Conservation (phyloP, 1,140 invertebrate genomes). For the Daktulosphaira vitifoliae region DNA sequence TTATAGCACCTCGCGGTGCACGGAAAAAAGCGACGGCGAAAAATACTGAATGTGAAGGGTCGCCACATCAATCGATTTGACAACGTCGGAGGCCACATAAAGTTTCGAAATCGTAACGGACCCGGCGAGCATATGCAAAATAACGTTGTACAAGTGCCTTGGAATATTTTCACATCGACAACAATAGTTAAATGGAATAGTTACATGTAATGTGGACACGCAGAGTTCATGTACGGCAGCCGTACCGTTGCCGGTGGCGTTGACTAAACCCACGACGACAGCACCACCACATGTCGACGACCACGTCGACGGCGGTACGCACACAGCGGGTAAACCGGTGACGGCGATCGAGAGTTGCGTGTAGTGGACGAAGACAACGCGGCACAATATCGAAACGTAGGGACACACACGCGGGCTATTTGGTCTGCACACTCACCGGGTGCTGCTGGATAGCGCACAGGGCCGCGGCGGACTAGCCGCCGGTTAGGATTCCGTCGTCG, state of each 20-base stretch:
- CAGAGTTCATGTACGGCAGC: too few species aligned
- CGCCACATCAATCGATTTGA: too few species aligned
- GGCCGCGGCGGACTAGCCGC: constrained; percentile 19
- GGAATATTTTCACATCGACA: too few species aligned
- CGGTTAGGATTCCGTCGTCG: constrained; percentile 32
- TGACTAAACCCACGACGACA: not conserved
- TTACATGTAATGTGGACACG: too few species aligned
- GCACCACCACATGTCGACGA: not conserved
- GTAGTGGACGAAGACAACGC: not conserved
- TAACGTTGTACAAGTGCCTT: too few species aligned
- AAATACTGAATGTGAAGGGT: too few species aligned
- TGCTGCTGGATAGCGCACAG: not conserved
- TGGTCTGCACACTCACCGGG: not conserved
- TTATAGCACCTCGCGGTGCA: too few species aligned
- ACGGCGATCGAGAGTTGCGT: not conserved
- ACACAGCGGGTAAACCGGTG: not conserved
- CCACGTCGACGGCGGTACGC: not conserved
- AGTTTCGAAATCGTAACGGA: too few species aligned
- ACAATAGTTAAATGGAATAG: too few species aligned
- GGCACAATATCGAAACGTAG: not conserved
- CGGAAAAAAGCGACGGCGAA: too few species aligned
- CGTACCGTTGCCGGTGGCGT: not conserved
- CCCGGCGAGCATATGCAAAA: too few species aligned
- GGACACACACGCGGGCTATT: not conserved
- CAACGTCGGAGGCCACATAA: too few species aligned